phyloP scores from a whole-genome alignment of 2,888 invertebrate species.

The Patella ulyssiponensis region DNA sequence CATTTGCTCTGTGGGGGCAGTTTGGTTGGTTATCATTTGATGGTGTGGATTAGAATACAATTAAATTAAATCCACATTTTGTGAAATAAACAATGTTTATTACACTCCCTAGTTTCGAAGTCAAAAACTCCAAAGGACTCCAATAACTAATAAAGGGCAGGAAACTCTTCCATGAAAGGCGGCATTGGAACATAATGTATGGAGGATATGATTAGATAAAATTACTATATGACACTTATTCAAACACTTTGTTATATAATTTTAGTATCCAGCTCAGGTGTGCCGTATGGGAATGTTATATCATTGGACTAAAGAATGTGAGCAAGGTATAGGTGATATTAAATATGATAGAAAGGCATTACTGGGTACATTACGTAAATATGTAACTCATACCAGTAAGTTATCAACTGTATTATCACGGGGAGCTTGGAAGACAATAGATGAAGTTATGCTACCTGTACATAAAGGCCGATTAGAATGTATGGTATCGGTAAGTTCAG shows the following conservation, averaged over 20 bases:
- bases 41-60: too few species aligned
- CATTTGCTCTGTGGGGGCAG: too few species aligned
- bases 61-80: too few species aligned
- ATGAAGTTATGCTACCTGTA: constrained; percentile 64
- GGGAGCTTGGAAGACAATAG: constrained; percentile 61
- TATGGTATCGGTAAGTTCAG: constrained; percentile 67
- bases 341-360: constrained; percentile 70
- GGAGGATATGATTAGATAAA: too few species aligned
- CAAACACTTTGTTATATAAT: constrained; percentile 9
- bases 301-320: constrained; percentile 71
- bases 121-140: too few species aligned
- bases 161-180: too few species aligned
- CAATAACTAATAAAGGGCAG: too few species aligned
- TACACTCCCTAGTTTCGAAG: too few species aligned
- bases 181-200: too few species aligned
- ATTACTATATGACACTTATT: too few species aligned
- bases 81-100: too few species aligned
- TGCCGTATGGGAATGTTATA: constrained; percentile 69
- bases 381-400: constrained; percentile 57
- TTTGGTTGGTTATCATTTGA: too few species aligned
- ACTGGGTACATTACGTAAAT: constrained; percentile 63
- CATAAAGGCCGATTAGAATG: constrained; percentile 69
- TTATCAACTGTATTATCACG: constrained; percentile 59
- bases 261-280: constrained; percentile 71
- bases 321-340: constrained; percentile 67